Conservation (phyloP, 2,888 invertebrate genomes). For the Drosophila antonietae region DNA sequence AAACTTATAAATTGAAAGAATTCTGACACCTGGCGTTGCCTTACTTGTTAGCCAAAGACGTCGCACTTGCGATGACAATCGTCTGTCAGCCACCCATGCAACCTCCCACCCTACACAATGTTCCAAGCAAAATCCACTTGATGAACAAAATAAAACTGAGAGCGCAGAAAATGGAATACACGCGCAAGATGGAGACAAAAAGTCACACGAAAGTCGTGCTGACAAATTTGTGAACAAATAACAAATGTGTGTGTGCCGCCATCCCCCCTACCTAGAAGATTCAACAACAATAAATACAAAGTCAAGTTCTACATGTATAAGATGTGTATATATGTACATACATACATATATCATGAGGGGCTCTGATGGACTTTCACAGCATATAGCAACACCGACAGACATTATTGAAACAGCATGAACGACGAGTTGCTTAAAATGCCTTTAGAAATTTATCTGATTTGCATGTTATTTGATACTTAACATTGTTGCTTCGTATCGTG, state of each 20-base stretch:
- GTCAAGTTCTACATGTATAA: background rate
- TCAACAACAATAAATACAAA: conserved; percentile 16
- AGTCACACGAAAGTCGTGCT: conserved; percentile 67
- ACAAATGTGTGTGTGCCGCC: conserved; percentile 55
- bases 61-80: conserved; percentile 61
- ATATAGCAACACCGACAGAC: conserved; percentile 1
- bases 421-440: background rate
- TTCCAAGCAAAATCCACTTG: conserved; percentile 47
- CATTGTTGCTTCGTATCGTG: background rate
- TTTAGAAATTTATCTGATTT: conserved; percentile 42
- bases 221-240: conserved; percentile 66
- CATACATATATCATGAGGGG: background rate
- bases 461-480: conserved; percentile 60
- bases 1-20: conserved; percentile 37
- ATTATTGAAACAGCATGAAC: background rate
- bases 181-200: conserved; percentile 58
- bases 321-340: too few relatives aligned
- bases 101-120: background rate
- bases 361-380: conserved; percentile 21
- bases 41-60: conserved; percentile 59
- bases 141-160: conserved; percentile 40
- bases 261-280: conserved; percentile 2
- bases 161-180: conserved; percentile 34
- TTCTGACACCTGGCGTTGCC: conserved; percentile 35
- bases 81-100: conserved; percentile 9